Evolutionary conservation across 53 echinoderm and acorn worm genomes (phyloP), one percentile per base, ranked within the genome.

Genomic region (Mesocentrotus franciscanus): DNA sequence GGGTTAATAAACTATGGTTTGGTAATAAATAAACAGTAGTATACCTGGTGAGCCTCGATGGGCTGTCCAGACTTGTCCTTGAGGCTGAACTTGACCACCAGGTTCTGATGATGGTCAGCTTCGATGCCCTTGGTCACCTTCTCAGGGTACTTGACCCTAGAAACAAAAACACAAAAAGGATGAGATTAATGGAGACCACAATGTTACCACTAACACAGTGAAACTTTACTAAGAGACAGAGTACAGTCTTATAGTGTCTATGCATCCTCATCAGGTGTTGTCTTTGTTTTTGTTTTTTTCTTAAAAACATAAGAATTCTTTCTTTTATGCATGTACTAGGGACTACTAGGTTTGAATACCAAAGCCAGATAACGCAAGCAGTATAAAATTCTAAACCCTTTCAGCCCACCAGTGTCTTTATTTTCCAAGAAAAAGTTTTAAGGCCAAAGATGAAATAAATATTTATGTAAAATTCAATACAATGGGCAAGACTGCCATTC

Each of bases 41-140:
- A 76, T 96, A 98, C 98, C 97, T 98, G 98, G 90, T 98, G 98
- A 85, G 97, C 98, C 32, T 96, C 81, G 24, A 98, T 95, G 35
- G 97, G 94, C 70, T 96, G 96, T 68, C 96, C 96, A 93, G 98
- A 60, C 95, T 97, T 98, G 93, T 98, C 98, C 87, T 95, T 97
- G 85, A 98, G 89, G 91, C 90, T 97, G 71, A 98, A 98, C 90
- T 97, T 98, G 79, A 98, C 90, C 91, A 98, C 97, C 56, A 98
- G 95, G 81, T 97, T 98, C 96, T 98, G 98, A 92, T 98, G 98
- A 90, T 97, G 95, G 95, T 98, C 98, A 62, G 98, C 98, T 71
- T 98, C 98, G 60, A 97, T 55, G 30, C 91, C 95, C 56, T 92
- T 92, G 78, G 95, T 93, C 24, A 97, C 94, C 74, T 98, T 97